Conservation (phyloP, 1,140 invertebrate species). For the Trigoniulus corallinus region DNA sequence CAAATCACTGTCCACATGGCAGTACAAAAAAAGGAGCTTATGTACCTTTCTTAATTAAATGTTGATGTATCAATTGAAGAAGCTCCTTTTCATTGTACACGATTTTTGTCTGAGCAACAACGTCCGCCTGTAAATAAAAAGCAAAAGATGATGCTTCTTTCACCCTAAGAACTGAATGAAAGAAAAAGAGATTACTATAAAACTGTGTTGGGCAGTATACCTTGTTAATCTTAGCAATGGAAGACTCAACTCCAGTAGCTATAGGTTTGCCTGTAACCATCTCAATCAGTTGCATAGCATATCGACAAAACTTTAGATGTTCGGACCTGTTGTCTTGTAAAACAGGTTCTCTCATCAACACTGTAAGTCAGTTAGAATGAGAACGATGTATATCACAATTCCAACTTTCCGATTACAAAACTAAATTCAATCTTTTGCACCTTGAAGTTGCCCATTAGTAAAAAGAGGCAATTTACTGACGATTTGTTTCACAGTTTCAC, state of each 20-base stretch:
- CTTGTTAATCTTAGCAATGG: conserved; percentile 64
- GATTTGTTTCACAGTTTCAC: conserved; percentile 83
- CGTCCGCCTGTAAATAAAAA: conserved; percentile 81
- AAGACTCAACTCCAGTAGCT: conserved; percentile 54
- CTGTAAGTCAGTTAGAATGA: no score
- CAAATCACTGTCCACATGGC: neutral
- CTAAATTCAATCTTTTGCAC: conserved; percentile 34
- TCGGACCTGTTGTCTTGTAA: conserved; percentile 88
- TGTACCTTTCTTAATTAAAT: conserved; percentile 56
- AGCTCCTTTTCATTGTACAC: conserved; percentile 84
- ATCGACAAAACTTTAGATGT: conserved; percentile 91
- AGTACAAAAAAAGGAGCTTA: neutral
- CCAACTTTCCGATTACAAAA: neutral
- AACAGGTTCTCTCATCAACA: conserved; percentile 85
- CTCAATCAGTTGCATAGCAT: conserved; percentile 78
- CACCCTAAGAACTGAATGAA: neutral
- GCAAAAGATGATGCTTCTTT: conserved; percentile 14
- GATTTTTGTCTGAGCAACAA: conserved; percentile 89
- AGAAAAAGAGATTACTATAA: conserved; percentile 5
- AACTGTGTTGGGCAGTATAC: no score
- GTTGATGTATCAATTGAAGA: conserved; percentile 77
- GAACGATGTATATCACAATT: conserved; percentile 8
- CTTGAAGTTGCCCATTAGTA: conserved; percentile 78
- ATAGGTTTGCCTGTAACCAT: conserved; percentile 73
- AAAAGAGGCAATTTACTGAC: conserved; percentile 90